Conservation (phyloP, 2,797 vertebrate genomes). For the Coluber constrictor region DNA sequence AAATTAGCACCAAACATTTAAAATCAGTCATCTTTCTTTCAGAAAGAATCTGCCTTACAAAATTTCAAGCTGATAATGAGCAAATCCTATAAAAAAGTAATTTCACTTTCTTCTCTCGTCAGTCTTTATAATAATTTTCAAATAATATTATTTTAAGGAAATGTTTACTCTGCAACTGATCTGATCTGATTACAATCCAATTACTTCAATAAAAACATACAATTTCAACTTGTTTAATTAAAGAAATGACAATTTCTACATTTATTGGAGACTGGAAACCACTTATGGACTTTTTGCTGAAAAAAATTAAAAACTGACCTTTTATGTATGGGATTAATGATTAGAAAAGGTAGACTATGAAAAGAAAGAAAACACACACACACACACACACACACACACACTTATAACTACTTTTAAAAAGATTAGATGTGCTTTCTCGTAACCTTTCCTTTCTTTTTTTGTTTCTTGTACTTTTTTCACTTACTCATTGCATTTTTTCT, state of each 20-base stretch:
- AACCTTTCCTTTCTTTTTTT: background rate
- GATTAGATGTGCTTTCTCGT: background rate
- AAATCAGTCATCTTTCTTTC: slow-evolving; percentile 19
- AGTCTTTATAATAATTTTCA: background rate
- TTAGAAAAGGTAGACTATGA: background rate
- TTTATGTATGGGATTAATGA: background rate
- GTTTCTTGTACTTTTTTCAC: background rate
- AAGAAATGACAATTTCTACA: background rate
- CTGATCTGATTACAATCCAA: background rate
- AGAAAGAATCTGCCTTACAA: background rate
- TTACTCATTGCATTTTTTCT: background rate
- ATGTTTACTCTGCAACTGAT: background rate
- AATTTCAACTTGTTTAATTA: background rate
- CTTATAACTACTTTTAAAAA: background rate
- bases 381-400: background rate
- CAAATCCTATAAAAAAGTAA: background rate
- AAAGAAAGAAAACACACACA: background rate
- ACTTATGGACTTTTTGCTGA: background rate
- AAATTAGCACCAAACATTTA: slow-evolving; percentile 19
- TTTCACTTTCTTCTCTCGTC: background rate
- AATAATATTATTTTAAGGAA: background rate
- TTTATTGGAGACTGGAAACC: background rate
- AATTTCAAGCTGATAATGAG: background rate
- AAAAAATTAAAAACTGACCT: background rate
- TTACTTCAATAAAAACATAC: background rate